Percentiles rank a stretch among this genome's conserved stretches.
These are phyloP conservation scores for Onychomys arenicola DNA, from an alignment of 2,797 vertebrate genomes.

Conservation along the genomic window DNA sequence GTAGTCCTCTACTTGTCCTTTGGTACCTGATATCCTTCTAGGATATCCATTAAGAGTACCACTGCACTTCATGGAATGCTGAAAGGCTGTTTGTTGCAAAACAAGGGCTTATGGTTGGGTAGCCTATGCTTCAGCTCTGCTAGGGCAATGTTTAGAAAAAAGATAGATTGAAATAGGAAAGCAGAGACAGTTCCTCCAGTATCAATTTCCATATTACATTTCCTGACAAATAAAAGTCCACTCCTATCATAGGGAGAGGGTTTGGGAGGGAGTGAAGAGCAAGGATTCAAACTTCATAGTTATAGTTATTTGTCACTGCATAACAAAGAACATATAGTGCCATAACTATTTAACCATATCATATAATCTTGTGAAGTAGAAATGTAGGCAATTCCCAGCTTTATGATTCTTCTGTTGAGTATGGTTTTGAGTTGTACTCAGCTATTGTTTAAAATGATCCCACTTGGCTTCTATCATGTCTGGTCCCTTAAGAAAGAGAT, in stretches of 20 bases:
- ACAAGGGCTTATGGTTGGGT: not conserved
- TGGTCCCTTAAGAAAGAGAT: not conserved
- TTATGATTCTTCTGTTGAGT: not conserved
- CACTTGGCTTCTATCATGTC: not conserved
- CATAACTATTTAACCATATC: not conserved
- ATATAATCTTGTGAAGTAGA: not conserved
- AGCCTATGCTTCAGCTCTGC: not conserved
- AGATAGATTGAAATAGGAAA: not conserved
- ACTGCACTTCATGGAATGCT: not conserved
- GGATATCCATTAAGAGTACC: not conserved
- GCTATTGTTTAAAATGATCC: not conserved
- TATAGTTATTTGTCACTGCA: not conserved
- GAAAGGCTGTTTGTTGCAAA: not conserved
- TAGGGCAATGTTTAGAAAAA: not conserved
- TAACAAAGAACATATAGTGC: not conserved
- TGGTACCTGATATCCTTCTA: not conserved
- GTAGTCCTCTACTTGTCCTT: not conserved
- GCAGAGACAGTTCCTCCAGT: too few species aligned
- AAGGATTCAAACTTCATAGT: not conserved
- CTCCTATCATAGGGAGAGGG: accelerated
- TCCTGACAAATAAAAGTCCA: not conserved
- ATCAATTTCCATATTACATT: not conserved
- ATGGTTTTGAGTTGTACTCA: not conserved
- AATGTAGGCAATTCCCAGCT: not conserved
- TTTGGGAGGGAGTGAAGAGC: accelerated